phyloP scores from a whole-genome alignment of 2,797 vertebrate genomes.

The Orestias chungarensis region DNA sequence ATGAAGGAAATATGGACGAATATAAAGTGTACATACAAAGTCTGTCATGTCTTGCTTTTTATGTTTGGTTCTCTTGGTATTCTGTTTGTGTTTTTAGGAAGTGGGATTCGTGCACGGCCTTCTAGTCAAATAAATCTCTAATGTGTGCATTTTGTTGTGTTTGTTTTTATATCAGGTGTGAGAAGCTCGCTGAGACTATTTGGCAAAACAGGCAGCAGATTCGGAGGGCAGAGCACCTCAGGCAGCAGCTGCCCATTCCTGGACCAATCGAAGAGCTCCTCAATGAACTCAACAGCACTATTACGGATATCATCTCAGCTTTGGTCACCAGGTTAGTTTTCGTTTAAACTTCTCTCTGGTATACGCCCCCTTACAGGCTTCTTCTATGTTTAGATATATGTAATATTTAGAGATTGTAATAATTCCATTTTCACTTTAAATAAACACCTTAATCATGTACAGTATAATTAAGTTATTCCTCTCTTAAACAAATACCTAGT shows the following conservation, averaged over 20 bases:
- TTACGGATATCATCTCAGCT: slow-evolving; percentile 96
- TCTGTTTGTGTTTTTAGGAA: not conserved
- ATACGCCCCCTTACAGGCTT: not conserved
- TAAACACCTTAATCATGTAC: not conserved
- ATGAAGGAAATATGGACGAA: not conserved
- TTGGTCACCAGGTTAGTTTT: slow-evolving; percentile 88
- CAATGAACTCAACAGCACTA: slow-evolving; percentile 88
- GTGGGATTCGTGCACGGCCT: not conserved
- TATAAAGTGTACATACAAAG: not conserved
- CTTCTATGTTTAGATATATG: not conserved
- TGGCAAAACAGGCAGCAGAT: slow-evolving; percentile 97
- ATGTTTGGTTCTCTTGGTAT: slow-evolving; percentile 1
- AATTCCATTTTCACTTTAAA: not conserved
- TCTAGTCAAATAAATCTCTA: not conserved
- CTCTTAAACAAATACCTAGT: not conserved
- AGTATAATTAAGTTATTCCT: not conserved
- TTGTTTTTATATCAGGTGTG: slow-evolving; percentile 81
- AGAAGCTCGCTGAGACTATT: slow-evolving; percentile 92
- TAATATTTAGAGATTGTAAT: not conserved
- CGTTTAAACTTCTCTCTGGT: not conserved
- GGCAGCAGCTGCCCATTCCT: slow-evolving; percentile 93
- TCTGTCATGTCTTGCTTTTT: slow-evolving; percentile 13
- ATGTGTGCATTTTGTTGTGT: not conserved
- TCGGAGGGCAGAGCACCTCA: slow-evolving; percentile 89
- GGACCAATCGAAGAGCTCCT: slow-evolving; percentile 94